These are phyloP conservation scores for Dendrolimus pini DNA, from an alignment of 2,888 invertebrate species.

Conservation along the genomic window DNA sequence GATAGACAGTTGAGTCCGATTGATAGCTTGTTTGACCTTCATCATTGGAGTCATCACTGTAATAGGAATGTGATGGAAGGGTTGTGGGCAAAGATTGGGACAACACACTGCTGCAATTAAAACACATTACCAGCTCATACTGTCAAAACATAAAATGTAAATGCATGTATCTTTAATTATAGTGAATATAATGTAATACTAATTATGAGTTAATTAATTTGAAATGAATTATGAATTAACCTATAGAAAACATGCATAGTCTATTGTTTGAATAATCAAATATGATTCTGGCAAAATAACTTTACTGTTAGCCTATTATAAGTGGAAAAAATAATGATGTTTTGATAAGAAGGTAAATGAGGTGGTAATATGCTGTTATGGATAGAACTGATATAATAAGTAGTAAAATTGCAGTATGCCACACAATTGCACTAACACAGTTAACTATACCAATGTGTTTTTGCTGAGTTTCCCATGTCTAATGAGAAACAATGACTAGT, in stretches of 20 bases:
- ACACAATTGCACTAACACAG: background rate
- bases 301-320: too few relatives aligned
- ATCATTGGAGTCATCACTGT: constrained; percentile 38
- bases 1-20: constrained; percentile 10
- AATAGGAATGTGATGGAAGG: constrained; percentile 45
- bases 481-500: too few relatives aligned
- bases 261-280: too few relatives aligned
- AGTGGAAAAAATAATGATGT: background rate
- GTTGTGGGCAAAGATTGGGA: constrained; percentile 57
- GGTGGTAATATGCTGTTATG: constrained; percentile 6
- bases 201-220: constrained; percentile 2
- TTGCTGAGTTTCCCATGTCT: too few relatives aligned
- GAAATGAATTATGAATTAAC: too few relatives aligned
- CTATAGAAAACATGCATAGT: too few relatives aligned
- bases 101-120: constrained; percentile 52
- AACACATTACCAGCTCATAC: constrained; percentile 53
- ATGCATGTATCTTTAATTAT: background rate
- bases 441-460: background rate
- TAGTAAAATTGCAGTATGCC: background rate
- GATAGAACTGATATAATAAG: constrained; percentile 12
- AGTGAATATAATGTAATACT: background rate
- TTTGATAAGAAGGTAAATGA: constrained; percentile 2
- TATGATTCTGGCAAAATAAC: too few relatives aligned
- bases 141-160: constrained; percentile 9
- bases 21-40: constrained; percentile 10